Base-by-base conservation (phyloP, 2,113 vertebrate species). In the Dryoscopus gambensis region DNA sequence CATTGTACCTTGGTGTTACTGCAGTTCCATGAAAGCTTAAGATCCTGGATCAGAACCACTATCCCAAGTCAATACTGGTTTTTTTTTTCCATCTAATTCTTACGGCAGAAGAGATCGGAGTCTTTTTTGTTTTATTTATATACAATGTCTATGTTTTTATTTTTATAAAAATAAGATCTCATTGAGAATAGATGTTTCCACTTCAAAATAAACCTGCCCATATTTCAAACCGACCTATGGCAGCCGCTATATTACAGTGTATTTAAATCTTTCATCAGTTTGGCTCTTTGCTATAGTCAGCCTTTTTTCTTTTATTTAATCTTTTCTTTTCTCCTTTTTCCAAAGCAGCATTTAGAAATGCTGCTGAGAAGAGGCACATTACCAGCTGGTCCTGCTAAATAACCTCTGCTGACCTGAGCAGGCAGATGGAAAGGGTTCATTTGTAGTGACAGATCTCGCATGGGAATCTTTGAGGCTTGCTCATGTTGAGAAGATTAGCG, bases 391-490 rank as follows among this genome's bases (percentile, higher is more conserved):
- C 91, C 93, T 89, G 96, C 95, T 97, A 96, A 98, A 97, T 98
- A 97, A 97, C 96, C 93, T 97, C 80, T 97, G 81, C 95, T 97
- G 91, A 93, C 95, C 97, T 96, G 93, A 89, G 95, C 96, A 97
- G 96, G 93, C 98, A 98, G 97, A 96, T 98, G 98, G 98, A 97
- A 97, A 96, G 93, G 96, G 95, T 93, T 98, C 96, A 96, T 98
- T 97, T 97, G 92, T 90, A 96, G 95, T 93, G 94, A 96, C 96
- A 97, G 92, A 82, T 95, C 97, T 98, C 85, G 1, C 85, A 65
- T 97, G 97, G 97, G 96, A 95, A 95, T 92, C 97, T 95, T 96
- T 94, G 97, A 96, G 94, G 90, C 84, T 93, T 65, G 93, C 78
- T 95, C 93, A 55, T 69, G 89, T 94, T 96, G 96, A 93, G 97